Conservation (phyloP, 2,888 invertebrate species). For the Nymphalis urticae region DNA sequence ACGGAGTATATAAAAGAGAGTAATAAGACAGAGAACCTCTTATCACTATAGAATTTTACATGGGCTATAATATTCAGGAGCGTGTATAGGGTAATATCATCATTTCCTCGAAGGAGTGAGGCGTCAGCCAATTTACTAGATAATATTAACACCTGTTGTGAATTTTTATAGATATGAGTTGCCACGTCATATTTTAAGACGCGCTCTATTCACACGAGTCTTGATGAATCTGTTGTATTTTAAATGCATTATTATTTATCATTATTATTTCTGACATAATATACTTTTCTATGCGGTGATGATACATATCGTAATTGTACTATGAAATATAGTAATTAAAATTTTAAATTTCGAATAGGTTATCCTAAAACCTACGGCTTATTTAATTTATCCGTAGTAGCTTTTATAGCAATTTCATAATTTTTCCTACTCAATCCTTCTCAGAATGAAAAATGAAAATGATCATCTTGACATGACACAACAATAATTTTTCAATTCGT, state of each 20-base stretch:
- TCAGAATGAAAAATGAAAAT: no score
- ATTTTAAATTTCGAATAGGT: no score
- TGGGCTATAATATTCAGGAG: slow-evolving; percentile 25
- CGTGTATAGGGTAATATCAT: slow-evolving; percentile 27
- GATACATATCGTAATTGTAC: no score
- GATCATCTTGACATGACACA: no score
- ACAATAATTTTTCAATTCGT: no score
- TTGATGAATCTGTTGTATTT: background rate
- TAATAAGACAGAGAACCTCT: slow-evolving; percentile 23
- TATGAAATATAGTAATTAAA: no score
- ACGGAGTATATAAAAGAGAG: slow-evolving; percentile 22
- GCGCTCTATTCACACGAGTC: slow-evolving; percentile 3
- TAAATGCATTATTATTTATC: background rate
- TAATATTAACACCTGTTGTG: slow-evolving; percentile 53
- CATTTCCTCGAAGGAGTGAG: slow-evolving; percentile 27
- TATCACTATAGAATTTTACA: slow-evolving; percentile 30
- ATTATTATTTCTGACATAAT: background rate
- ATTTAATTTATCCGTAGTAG: no score
- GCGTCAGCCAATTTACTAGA: slow-evolving; percentile 39
- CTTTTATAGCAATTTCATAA: no score
- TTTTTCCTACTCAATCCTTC: no score
- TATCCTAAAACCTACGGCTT: no score
- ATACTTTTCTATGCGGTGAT: no score
- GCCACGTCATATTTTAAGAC: slow-evolving; percentile 12
- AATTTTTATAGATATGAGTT: slow-evolving; percentile 45